Evolutionary conservation across 2,888 invertebrate species (phyloP).

Genomic region (Netelia virgata): DNA sequence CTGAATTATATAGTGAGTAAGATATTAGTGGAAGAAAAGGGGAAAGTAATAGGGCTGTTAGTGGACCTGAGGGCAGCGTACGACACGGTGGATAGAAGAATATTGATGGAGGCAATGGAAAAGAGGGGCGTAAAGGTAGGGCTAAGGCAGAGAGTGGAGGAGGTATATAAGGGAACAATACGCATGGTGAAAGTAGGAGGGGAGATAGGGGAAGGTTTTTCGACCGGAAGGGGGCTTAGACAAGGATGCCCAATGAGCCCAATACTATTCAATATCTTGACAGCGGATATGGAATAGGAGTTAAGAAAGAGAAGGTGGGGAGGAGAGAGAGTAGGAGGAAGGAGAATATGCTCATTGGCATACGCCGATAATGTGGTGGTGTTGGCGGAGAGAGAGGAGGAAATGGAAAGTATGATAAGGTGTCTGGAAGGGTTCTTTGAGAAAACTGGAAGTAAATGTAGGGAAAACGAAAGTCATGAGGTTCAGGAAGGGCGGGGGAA

Average conservation of each 20-base stretch:
- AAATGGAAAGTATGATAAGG: constrained; percentile 36
- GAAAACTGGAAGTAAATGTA: constrained; percentile 11
- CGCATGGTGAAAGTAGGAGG: constrained; percentile 16
- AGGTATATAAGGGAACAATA: constrained; percentile 7
- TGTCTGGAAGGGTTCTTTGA: constrained; percentile 1
- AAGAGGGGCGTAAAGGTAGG: no score
- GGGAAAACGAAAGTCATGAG: constrained; percentile 26
- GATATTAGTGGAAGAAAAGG: not conserved
- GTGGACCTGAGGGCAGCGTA: constrained; percentile 20
- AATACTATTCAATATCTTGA: no score
- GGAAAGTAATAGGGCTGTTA: constrained; percentile 5
- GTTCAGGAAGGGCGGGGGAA: constrained; percentile 16
- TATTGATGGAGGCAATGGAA: no score
- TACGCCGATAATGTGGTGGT: constrained; percentile 26
- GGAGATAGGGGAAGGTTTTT: constrained; percentile 44
- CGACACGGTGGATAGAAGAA: no score
- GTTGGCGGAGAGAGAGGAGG: constrained; percentile 14
- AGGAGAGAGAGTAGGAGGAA: constrained; percentile 28
- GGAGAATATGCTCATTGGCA: constrained; percentile 19
- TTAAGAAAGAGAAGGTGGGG: constrained; percentile 14
- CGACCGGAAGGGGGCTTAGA: constrained; percentile 59
- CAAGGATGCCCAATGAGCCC: no score
- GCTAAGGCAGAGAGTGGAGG: no score
- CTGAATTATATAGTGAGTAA: constrained; percentile 11
- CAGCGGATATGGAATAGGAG: constrained; percentile 62